Evolutionary conservation across 2,888 invertebrate genomes (phyloP).

Genomic region (Odontothrips loti): DNA sequence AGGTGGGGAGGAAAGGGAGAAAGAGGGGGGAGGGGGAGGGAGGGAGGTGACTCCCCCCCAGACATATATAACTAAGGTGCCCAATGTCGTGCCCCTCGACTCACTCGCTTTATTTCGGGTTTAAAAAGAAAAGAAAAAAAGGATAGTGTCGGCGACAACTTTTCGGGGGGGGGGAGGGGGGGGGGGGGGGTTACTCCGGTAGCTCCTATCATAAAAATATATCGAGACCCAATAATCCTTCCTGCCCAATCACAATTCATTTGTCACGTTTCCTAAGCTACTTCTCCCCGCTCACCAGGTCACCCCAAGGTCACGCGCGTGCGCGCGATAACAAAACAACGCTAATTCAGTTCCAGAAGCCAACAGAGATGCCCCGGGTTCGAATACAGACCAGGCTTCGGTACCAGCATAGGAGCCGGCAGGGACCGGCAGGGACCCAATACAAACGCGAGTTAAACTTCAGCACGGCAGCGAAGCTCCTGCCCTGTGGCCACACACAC

Average conservation of each 20-base stretch:
- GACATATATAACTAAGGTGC: no score
- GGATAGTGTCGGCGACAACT: no score
- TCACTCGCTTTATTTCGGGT: not conserved
- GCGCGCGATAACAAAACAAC: not conserved
- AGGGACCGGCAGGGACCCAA: not conserved
- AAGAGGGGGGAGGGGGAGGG: no score
- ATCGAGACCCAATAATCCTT: not conserved
- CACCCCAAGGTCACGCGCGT: no score
- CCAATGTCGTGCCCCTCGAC: no score
- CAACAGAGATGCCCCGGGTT: not conserved
- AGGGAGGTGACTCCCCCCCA: no score
- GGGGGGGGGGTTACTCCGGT: not conserved
- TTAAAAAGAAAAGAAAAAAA: not conserved
- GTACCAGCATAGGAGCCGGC: no score
- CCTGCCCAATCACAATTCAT: not conserved
- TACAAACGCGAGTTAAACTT: conserved; percentile 24
- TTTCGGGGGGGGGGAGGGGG: no score
- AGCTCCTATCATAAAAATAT: conserved; percentile 16
- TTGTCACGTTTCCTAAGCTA: not conserved
- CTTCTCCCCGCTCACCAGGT: not conserved
- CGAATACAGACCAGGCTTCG: not conserved
- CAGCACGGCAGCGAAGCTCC: not conserved
- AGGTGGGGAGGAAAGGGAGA: no score
- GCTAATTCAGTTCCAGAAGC: conserved; percentile 14
- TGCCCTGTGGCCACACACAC: not conserved